Evolutionary conservation across 92 coral and sea anemone species (phyloP).

Genomic region (Parazoanthus atlanticus): DNA sequence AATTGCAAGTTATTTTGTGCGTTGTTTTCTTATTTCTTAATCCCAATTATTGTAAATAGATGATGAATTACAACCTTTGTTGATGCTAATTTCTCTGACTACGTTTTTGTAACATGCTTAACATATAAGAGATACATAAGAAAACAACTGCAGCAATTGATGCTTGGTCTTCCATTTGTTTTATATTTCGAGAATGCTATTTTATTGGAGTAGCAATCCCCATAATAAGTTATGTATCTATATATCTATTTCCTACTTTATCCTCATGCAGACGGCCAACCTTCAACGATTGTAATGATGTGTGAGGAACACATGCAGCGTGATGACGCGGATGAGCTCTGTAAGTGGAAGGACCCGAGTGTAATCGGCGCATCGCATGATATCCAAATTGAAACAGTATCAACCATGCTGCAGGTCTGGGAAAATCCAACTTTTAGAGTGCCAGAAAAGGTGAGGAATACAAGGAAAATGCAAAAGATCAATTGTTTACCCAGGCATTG

Average conservation of each 20-base stretch:
- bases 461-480: neutral
- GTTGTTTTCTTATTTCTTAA: too few species aligned
- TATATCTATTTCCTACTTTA: neutral
- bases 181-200: neutral
- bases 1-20: too few species aligned
- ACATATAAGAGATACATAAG: too few species aligned
- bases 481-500: neutral
- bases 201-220: neutral
- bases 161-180: too few species aligned
- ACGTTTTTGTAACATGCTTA: too few species aligned
- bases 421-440: conserved; percentile 84
- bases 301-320: conserved; percentile 47
- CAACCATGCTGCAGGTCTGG: conserved; percentile 78
- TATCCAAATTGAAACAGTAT: conserved; percentile 39
- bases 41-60: too few species aligned
- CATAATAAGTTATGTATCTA: neutral
- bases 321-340: conserved; percentile 36
- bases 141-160: too few species aligned
- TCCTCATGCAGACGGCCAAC: neutral
- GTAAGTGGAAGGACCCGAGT: conserved; percentile 56
- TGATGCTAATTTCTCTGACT: too few species aligned
- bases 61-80: too few species aligned
- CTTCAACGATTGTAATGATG: neutral
- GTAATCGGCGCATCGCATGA: conserved; percentile 30
- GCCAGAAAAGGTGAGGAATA: conserved; percentile 70